phyloP scores from a whole-genome alignment of 2,113 vertebrate species.

The Gymnobelideus leadbeateri region DNA sequence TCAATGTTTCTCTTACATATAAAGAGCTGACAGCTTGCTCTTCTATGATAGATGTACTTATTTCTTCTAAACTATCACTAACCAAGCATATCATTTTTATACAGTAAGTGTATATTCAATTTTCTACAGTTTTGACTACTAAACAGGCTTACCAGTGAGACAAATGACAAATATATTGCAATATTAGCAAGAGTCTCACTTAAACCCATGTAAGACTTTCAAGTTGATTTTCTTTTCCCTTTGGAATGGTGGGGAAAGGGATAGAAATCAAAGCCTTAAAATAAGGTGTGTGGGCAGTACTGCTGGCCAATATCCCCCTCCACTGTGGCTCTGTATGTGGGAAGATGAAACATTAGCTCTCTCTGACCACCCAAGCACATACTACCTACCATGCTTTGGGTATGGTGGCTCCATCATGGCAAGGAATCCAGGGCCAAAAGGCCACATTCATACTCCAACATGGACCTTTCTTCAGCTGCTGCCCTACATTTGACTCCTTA shows the following conservation, averaged over 20 bases:
- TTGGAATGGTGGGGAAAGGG: constrained; percentile 65
- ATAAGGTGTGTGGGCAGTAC: neutral
- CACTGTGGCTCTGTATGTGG: neutral
- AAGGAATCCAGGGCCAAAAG: neutral
- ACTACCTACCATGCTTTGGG: neutral
- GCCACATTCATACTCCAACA: neutral
- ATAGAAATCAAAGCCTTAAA: neutral
- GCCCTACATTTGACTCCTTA: neutral
- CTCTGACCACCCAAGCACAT: rapidly evolving
- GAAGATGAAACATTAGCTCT: neutral
- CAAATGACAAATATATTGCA: constrained; percentile 85
- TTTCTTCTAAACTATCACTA: constrained; percentile 88
- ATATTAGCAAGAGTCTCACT: constrained; percentile 73
- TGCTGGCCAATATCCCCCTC: rapidly evolving
- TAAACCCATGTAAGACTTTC: constrained; percentile 69
- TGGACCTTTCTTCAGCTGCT: neutral
- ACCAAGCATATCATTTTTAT: constrained; percentile 89
- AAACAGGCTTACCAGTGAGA: constrained; percentile 84
- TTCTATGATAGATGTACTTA: constrained; percentile 88
- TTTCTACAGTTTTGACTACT: constrained; percentile 88
- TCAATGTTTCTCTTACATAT: constrained; percentile 83
- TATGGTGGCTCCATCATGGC: neutral
- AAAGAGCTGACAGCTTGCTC: constrained; percentile 85
- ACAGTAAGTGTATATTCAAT: constrained; percentile 88
- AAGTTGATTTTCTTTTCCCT: constrained; percentile 32